Base-by-base conservation (phyloP, 2,888 invertebrate genomes). In the Cheilosia soror region DNA sequence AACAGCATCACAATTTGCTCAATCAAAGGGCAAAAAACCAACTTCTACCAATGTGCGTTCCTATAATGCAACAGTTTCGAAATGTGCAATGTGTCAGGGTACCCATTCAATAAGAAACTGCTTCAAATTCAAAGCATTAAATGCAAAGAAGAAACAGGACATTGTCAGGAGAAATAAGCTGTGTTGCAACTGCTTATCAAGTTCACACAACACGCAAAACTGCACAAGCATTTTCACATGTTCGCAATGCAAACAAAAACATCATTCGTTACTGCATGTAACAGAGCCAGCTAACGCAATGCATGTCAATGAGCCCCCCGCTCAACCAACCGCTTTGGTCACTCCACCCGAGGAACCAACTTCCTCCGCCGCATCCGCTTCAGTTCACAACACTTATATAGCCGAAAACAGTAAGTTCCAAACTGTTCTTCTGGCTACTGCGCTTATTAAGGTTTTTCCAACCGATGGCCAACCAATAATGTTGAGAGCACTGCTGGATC, bases 371-470 rank as follows among this genome's bases (percentile, higher is more conserved):
- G 4, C 31, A n/a, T 31, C 55, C n/a, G 44, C 44, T 29, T 47
- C 47, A 47, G 13, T 33, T 25, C 20, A 47, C 29, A 63, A 63
- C 47, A 20, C 47, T 13, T 44, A 27, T n/a, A 62, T 62, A 29
- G 62, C 62, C 42, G 27, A 62, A 62, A 60, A 15, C 42, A 40
- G 33, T 42, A 7, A 60, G 6, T 0, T 2, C n/a, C 44, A 62
- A 33, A 47, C 63, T 47, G 63, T 63, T 63, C 63, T 63, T 63
- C 31, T 63, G 63, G 63, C 63, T 63, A 63, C 63, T 31, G 47
- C 44, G 15, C 47, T 44, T 29, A 3, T 63, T 11, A 58, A 37
- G 58, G 58, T 58, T 37, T 33, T 58, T 20, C 7, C 58, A 33
- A 11, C 9, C 42, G 6, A 4, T 42, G 27, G 62, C 13, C 42